A percentile compares a stretch with the other conserved stretches of the same genome.
phyloP scores from a whole-genome alignment of 2,888 invertebrate genomes.

The Pachydiplax longipennis region DNA sequence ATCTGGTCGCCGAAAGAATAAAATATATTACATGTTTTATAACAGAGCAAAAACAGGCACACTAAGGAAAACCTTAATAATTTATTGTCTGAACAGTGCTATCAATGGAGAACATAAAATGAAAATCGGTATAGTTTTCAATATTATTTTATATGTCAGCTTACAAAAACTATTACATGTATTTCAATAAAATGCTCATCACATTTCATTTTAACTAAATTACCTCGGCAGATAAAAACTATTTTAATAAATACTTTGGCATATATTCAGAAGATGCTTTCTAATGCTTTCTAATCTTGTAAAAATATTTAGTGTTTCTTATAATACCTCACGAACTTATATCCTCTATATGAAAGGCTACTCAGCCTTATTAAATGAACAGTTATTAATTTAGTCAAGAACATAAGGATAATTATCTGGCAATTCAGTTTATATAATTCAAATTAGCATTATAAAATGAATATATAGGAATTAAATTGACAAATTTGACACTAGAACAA shows the following conservation, averaged over 20 bases:
- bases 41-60: too few relatives aligned
- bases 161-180: conserved; percentile 44
- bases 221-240: conserved; percentile 19
- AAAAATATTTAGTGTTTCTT: conserved; percentile 33
- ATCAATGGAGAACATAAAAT: neutral
- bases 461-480: neutral
- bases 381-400: neutral
- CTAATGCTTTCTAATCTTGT: conserved; percentile 33
- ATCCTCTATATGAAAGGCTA: neutral
- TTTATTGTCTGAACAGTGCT: neutral
- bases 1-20: too few relatives aligned
- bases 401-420: neutral
- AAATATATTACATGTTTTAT: too few relatives aligned
- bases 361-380: neutral
- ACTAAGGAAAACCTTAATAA: neutral
- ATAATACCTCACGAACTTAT: neutral
- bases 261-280: conserved; percentile 27
- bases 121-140: neutral
- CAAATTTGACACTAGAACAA: conserved; percentile 29
- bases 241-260: conserved; percentile 44
- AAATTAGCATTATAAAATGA: neutral
- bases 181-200: conserved; percentile 28
- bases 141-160: conserved; percentile 34
- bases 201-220: conserved; percentile 26
- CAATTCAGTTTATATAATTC: neutral